These are phyloP conservation scores for Tinea semifulvella DNA, from an alignment of 2,888 invertebrate genomes.

Conservation along the genomic window DNA sequence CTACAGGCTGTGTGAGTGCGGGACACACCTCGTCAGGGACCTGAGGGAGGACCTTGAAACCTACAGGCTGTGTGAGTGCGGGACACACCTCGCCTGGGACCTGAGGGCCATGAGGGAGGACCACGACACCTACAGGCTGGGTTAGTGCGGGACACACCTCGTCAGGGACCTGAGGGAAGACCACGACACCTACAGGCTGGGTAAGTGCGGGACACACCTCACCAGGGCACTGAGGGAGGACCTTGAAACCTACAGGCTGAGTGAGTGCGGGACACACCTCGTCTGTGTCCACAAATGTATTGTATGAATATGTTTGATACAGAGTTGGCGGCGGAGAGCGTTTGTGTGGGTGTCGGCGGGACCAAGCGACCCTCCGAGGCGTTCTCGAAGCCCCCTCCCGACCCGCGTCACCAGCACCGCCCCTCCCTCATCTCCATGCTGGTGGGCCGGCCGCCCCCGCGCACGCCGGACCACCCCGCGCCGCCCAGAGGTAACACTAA, in stretches of 20 bases:
- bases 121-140: constrained; percentile 72
- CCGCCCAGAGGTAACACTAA: constrained; percentile 32
- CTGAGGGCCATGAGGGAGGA: constrained; percentile 88
- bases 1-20: too few relatives aligned
- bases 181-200: too few relatives aligned
- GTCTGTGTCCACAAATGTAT: too few relatives aligned
- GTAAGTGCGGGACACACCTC: too few relatives aligned
- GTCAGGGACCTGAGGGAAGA: too few relatives aligned
- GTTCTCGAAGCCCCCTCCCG: constrained; percentile 51
- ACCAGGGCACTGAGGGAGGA: too few relatives aligned
- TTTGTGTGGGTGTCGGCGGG: constrained; percentile 34
- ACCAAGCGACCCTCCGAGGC: constrained; percentile 54
- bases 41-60: too few relatives aligned
- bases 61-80: too few relatives aligned
- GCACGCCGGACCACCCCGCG: constrained; percentile 52
- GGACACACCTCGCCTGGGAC: constrained; percentile 87
- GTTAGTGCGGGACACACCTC: constrained; percentile 74
- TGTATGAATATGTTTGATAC: constrained; percentile 7
- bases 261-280: too few relatives aligned
- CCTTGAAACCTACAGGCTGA: too few relatives aligned
- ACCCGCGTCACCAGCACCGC: constrained; percentile 48
- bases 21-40: too few relatives aligned
- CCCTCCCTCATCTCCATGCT: constrained; percentile 56
- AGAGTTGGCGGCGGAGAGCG: constrained; percentile 51
- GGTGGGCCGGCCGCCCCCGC: constrained; percentile 40